Base-by-base conservation (phyloP, 2,113 vertebrate species). In the Electrona antarctica region DNA sequence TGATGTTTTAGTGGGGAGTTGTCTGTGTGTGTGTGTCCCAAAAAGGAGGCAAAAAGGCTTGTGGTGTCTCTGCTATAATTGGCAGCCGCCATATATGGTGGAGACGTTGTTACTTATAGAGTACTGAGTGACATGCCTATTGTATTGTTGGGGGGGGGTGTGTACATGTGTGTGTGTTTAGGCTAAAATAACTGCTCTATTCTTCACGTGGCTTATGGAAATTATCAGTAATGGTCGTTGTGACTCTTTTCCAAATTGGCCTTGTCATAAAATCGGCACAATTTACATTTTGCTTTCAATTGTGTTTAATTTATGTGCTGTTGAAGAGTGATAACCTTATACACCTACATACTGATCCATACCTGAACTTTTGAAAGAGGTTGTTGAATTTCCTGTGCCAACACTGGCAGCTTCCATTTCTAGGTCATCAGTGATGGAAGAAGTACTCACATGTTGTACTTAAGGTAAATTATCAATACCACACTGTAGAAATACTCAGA, bases 281-380 rank as follows among this genome's bases (percentile, higher is more conserved):
- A 64, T 71, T 46, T 60, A 15, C 47, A 41, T 61, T 55, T 60
- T 1, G 33, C 33, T 67, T 64, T 64, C 49, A 57, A 48, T 72
- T 29, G 9, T 0, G 6, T 46, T 58, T 41, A 51, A 57, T 63
- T 63, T 73, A 69, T 59, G 48, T 41, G 62, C 45, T 49, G 47
- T 77, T 67, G 29, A 62, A 7, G 60, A 71, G 48, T 2, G 8
- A 80, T 71, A 71, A 77, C 66, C 49, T 59, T 11, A n/a, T n/a
- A 69, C 72, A 83, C 46, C 6, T 13, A 57, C 47, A 58, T 41
- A 41, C 33, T 41, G 33, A 3, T 0, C n/a, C 3, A 14, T 69
- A 66, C 15, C 66, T 68, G 56, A 79, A 76, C 68, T 77, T 61
- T n/a, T 12, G 13, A 33, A 11, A 33, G 12, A 62, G 64, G 54